Percentiles rank a stretch among this genome's conserved stretches.
phyloP scores from a whole-genome alignment of 2,888 invertebrate species.

The Hirudinaria manillensis region DNA sequence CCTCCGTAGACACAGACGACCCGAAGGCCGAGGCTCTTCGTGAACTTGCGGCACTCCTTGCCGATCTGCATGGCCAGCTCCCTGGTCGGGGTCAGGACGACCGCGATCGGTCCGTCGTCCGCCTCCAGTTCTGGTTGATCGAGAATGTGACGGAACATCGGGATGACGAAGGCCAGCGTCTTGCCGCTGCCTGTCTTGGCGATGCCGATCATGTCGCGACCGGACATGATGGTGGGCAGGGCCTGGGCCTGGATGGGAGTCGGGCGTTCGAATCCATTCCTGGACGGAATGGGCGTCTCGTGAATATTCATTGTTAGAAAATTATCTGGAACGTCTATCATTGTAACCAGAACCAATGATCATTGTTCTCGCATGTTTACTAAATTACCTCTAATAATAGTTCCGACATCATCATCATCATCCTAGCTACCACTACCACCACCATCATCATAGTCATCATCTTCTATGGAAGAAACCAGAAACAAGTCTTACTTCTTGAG shows the following conservation, averaged over 20 bases:
- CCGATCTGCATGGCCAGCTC: constrained; percentile 98
- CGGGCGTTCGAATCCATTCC: constrained; percentile 78
- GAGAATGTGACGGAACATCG: constrained; percentile 91
- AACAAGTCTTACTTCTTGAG: constrained; percentile 68
- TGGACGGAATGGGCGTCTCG: constrained; percentile 38
- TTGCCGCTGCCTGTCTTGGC: constrained; percentile 99
- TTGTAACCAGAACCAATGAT: not conserved
- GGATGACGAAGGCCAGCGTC: constrained; percentile 91
- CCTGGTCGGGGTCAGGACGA: constrained; percentile 95
- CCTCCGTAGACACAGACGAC: constrained; percentile 98
- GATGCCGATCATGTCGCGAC: constrained; percentile 93
- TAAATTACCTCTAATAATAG: not conserved
- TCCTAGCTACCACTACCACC: too few species aligned
- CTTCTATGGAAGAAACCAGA: not conserved
- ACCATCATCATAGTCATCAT: too few species aligned
- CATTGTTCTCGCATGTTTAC: not conserved
- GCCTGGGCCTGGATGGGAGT: constrained; percentile 98
- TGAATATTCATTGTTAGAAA: not conserved
- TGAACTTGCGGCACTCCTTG: constrained; percentile 87
- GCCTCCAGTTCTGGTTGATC: constrained; percentile 90
- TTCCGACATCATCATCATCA: too few species aligned
- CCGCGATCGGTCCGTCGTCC: constrained; percentile 89
- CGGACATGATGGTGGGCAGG: constrained; percentile 85
- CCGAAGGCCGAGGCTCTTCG: constrained; percentile 72
- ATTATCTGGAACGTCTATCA: not conserved